phyloP scores from a whole-genome alignment of 1,140 invertebrate genomes.

The Solen grandis region DNA sequence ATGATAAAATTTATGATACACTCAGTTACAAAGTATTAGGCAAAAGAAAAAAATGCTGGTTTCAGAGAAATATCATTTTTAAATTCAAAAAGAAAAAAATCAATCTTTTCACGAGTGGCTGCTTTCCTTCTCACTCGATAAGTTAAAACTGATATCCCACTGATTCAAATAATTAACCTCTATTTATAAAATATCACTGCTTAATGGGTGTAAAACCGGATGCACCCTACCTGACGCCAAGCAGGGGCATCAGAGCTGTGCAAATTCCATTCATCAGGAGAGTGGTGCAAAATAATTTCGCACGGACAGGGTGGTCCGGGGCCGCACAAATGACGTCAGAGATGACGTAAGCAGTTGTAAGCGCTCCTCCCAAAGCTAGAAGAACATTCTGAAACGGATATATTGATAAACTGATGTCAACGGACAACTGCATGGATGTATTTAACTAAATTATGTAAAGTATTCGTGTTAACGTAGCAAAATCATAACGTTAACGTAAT shows the following conservation, averaged over 20 bases:
- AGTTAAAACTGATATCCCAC: too few relatives aligned
- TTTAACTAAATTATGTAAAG: background rate
- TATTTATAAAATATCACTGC: too few relatives aligned
- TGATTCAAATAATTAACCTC: too few relatives aligned
- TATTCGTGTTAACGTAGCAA: background rate
- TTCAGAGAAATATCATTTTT: too few relatives aligned
- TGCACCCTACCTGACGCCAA: conserved; percentile 69
- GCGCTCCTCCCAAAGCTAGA: conserved; percentile 53
- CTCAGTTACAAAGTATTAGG: too few relatives aligned
- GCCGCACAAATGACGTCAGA: conserved; percentile 64
- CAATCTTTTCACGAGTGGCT: too few relatives aligned
- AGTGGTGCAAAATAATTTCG: conserved; percentile 66
- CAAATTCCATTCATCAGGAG: conserved; percentile 69
- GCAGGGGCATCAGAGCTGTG: conserved; percentile 59
- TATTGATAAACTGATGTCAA: background rate
- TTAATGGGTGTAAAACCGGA: too few relatives aligned
- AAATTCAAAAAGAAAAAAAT: too few relatives aligned
- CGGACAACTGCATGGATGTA: background rate
- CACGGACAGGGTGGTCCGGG: conserved; percentile 58
- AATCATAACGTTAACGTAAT: background rate
- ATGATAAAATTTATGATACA: too few relatives aligned
- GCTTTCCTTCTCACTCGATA: too few relatives aligned
- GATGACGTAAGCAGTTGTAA: conserved; percentile 59
- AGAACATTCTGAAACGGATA: conserved; percentile 60
- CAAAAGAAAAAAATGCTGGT: too few relatives aligned